Evolutionary conservation across 2,113 vertebrate species (phyloP).

Genomic region (Spermophilus dauricus): DNA sequence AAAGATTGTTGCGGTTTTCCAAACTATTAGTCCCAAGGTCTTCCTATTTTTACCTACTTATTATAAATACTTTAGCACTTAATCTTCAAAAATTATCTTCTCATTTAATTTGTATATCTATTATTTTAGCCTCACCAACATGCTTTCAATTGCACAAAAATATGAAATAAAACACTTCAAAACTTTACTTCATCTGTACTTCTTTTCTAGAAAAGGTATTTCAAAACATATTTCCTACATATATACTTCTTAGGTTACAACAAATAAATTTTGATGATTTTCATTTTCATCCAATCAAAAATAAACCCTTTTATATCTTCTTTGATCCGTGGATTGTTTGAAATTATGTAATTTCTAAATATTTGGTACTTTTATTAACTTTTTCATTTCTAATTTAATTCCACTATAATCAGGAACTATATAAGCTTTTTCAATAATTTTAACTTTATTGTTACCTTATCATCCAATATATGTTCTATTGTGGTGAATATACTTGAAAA

Average conservation of each 20-base stretch:
- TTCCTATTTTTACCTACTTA: neutral
- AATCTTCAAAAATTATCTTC: neutral
- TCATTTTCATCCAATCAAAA: neutral
- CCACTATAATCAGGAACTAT: neutral
- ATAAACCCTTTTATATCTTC: neutral
- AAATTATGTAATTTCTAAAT: neutral
- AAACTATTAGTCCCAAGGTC: neutral
- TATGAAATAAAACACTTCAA: neutral
- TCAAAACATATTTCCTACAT: neutral
- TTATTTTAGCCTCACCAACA: neutral
- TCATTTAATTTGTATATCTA: neutral
- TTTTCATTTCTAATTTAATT: conserved; percentile 22
- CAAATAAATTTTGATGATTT: neutral
- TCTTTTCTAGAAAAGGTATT: neutral
- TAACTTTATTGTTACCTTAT: neutral
- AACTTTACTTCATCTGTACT: neutral
- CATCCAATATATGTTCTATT: neutral
- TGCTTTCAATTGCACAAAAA: neutral
- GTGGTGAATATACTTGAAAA: neutral
- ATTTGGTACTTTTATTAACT: neutral
- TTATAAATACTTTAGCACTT: neutral
- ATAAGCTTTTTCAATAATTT: neutral
- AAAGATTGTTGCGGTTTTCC: neutral
- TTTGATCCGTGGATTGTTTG: neutral
- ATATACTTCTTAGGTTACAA: neutral